Conservation (phyloP, 1,140 invertebrate species). For the Brachionus angularis region DNA sequence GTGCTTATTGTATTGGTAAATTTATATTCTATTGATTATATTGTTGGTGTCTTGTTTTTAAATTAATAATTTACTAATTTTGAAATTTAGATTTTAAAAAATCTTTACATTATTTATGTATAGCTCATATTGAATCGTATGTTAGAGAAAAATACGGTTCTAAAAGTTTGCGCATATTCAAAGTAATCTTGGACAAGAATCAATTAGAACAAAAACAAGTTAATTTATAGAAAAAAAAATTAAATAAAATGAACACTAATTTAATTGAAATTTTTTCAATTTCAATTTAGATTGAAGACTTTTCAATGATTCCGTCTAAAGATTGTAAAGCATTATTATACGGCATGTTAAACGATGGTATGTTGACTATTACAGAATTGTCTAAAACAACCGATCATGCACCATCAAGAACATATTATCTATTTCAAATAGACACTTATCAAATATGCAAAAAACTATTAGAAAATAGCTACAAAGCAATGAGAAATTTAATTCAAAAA, state of each 20-base stretch:
- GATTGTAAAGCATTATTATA: slow-evolving; percentile 33
- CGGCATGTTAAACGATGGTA: slow-evolving; percentile 31
- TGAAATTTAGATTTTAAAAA: slow-evolving; percentile 25
- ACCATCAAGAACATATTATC: slow-evolving; percentile 32
- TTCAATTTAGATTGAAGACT: too few relatives aligned
- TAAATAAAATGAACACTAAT: too few relatives aligned
- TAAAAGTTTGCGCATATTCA: slow-evolving; percentile 37
- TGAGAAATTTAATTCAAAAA: slow-evolving; percentile 20
- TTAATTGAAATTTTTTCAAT: too few relatives aligned
- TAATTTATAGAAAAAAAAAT: too few relatives aligned
- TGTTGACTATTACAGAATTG: slow-evolving; percentile 5
- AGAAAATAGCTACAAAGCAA: slow-evolving; percentile 33
- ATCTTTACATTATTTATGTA: slow-evolving; percentile 15
- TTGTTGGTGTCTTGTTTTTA: too few relatives aligned
- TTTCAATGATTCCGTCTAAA: slow-evolving; percentile 40
- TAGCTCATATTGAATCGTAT: slow-evolving; percentile 8
- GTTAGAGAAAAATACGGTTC: slow-evolving; percentile 34
- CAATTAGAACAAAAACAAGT: slow-evolving; percentile 38
- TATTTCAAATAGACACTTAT: slow-evolving; percentile 12
- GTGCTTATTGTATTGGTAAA: slow-evolving; percentile 12
- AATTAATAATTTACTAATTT: too few relatives aligned
- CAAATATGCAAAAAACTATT: slow-evolving; percentile 17
- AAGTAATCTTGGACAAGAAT: slow-evolving; percentile 34
- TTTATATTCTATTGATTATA: too few relatives aligned
- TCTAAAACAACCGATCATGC: slow-evolving; percentile 31